Evolutionary conservation across 2,888 invertebrate species (phyloP).

Genomic region (Adelognathus sp.): DNA sequence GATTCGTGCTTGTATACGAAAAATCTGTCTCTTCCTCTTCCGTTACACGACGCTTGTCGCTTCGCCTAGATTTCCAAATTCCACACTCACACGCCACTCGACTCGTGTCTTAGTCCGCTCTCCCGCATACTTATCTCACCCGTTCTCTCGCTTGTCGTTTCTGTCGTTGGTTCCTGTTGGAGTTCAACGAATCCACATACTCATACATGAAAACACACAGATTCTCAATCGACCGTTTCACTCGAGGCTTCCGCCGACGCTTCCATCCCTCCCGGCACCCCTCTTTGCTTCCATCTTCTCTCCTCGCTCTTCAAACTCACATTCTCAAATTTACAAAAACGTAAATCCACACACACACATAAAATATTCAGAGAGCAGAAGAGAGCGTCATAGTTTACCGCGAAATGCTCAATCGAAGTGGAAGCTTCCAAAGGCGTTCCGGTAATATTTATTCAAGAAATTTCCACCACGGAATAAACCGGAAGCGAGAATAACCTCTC

Average conservation of each 20-base stretch:
- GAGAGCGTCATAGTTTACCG: slow-evolving; percentile 28
- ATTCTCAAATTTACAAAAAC: slow-evolving; percentile 36
- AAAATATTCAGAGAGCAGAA: neutral
- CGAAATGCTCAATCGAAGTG: slow-evolving; percentile 37
- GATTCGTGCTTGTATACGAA: neutral
- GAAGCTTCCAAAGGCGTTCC: slow-evolving; percentile 46
- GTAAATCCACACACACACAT: slow-evolving; percentile 25
- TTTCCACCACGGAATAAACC: slow-evolving; percentile 43
- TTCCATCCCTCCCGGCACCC: slow-evolving; percentile 25
- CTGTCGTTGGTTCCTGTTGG: neutral
- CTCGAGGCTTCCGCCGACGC: slow-evolving; percentile 7
- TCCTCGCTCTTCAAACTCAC: neutral
- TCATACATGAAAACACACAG: too few relatives aligned
- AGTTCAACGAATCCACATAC: slow-evolving; percentile 23
- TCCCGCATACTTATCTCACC: slow-evolving; percentile 28
- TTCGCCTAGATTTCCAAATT: slow-evolving; percentile 39
- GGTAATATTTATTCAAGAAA: slow-evolving; percentile 66
- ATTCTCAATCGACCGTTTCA: slow-evolving; percentile 15
- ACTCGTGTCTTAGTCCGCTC: neutral
- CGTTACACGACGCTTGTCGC: slow-evolving; percentile 4
- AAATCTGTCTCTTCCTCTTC: neutral
- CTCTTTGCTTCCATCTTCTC: slow-evolving; percentile 2
- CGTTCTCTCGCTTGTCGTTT: neutral
- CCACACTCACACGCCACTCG: slow-evolving; percentile 30
- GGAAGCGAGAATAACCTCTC: slow-evolving; percentile 30